Evolutionary conservation across 2,797 vertebrate genomes (phyloP), one percentile per base, ranked within the genome.

Genomic region (Alcedo atthis): DNA sequence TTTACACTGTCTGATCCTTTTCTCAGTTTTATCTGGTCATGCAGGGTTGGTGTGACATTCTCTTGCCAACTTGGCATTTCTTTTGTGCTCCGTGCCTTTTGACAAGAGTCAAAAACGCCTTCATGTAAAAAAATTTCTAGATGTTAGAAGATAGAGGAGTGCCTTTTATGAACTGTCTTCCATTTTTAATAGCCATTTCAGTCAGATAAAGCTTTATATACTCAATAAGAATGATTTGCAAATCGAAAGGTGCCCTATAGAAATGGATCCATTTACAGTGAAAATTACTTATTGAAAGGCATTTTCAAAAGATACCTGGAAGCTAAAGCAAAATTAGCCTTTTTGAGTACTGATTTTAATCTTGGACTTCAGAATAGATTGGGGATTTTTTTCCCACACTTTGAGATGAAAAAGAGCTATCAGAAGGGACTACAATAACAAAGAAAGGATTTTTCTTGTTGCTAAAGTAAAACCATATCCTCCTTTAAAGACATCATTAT

Each of bases 341-440:
- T 89, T 85, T 24, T 85, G 74, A 86, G 74, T 94, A 91, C 33
- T 37, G 48, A 30, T 86, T 94, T 94, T 82, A 58, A 59, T 93
- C 66, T 89, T 92, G 51, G 35, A 53, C 46, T 95, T 90, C 2
- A 78, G 28, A 81, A 75, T 67, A 40, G 22, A 46, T 37, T 78
- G 43, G 46, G 69, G 40, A 35, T 82, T 92, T 93, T 93, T 85
- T 85, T 53, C 58, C 73, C 32, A 7, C 1, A 12, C 55, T 73
- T 87, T 75, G 53, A 83, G 32, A 55, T 43, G 28, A 85, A 87
- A 81, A 67, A 80, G 37, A 59, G 21, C 33, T 70, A 45, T 79
- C 90, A 59, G 42, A 73, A 76, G 33, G 40, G 35, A 40, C 63
- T 75, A 3, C 68, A 87, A 67, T 42, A 81, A 54, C 22, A 86